Conservation (phyloP, 2,888 invertebrate species). For the Lochmaea crataegi region DNA sequence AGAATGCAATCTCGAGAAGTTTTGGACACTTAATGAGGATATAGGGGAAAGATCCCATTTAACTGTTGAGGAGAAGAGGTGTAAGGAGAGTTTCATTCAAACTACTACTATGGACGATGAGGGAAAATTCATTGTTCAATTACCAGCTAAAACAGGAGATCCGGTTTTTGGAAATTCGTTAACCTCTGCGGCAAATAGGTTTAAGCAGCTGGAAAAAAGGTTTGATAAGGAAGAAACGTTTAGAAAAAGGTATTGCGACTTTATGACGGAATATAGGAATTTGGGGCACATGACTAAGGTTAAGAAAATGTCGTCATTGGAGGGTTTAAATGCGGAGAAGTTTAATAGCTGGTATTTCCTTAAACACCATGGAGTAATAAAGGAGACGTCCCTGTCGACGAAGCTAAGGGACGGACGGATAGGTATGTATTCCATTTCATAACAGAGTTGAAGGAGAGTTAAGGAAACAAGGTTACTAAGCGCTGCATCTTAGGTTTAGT, state of each 20-base stretch:
- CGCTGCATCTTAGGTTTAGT: slow-evolving; percentile 17
- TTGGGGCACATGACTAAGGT: slow-evolving; percentile 33
- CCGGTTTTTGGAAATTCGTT: slow-evolving; percentile 13
- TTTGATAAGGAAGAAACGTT: slow-evolving; percentile 7
- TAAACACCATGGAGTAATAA: slow-evolving; percentile 41
- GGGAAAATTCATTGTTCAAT: slow-evolving; percentile 28
- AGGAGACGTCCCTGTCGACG: slow-evolving; percentile 36
- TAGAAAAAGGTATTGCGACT: slow-evolving; percentile 23
- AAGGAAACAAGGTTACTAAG: slow-evolving; percentile 18
- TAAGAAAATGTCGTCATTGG: background rate
- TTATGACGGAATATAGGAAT: slow-evolving; percentile 31
- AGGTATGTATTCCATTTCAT: slow-evolving; percentile 23
- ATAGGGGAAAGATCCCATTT: no score
- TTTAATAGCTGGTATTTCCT: background rate
- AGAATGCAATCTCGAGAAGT: no score
- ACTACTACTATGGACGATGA: slow-evolving; percentile 13
- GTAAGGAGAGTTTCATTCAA: no score
- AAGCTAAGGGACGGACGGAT: slow-evolving; percentile 37
- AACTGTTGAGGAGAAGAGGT: slow-evolving; percentile 31
- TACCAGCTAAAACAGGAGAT: slow-evolving; percentile 11
- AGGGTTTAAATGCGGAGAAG: no score
- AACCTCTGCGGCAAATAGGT: slow-evolving; percentile 16
- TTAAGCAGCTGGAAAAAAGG: slow-evolving; percentile 27
- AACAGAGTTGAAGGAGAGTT: background rate
- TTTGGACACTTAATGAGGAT: no score